Evolutionary conservation across 2,113 vertebrate genomes (phyloP).

Genomic region (Puffinus mauretanicus): DNA sequence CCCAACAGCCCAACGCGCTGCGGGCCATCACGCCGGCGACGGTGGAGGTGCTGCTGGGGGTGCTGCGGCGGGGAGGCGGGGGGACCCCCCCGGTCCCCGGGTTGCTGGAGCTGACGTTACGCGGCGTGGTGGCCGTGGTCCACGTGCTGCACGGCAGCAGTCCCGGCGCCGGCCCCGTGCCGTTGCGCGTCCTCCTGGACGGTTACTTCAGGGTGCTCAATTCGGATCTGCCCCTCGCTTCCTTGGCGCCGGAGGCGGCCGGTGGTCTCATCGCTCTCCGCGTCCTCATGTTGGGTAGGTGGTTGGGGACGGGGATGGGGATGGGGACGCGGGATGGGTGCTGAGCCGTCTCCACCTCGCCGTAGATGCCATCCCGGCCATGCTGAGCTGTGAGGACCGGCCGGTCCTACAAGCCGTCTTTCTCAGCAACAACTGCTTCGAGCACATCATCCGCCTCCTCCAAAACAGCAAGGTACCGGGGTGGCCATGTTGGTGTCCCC

Average conservation of each 20-base stretch:
- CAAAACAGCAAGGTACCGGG: conserved; percentile 93
- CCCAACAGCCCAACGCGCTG: conserved; percentile 85
- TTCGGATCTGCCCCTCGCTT: conserved; percentile 73
- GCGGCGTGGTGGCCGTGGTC: conserved; percentile 81
- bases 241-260: background rate
- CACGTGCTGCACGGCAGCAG: conserved; percentile 88
- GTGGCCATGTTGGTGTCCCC: accelerated
- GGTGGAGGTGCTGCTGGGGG: conserved; percentile 82
- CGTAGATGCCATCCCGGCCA: conserved; percentile 88
- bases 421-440: conserved; percentile 98
- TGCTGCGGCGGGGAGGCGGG: conserved; percentile 77
- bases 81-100: conserved; percentile 14
- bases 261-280: conserved; percentile 78
- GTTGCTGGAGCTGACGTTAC: conserved; percentile 73
- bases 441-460: conserved; percentile 94
- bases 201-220: conserved; percentile 92
- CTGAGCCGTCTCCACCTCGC: background rate
- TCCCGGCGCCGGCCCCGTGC: conserved; percentile 77
- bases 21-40: conserved; percentile 77
- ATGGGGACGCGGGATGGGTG: accelerated
- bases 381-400: conserved; percentile 90
- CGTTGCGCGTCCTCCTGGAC: conserved; percentile 84
- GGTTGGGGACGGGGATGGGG: accelerated
- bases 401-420: conserved; percentile 92
- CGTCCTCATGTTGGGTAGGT: conserved; percentile 91